Base-by-base conservation (phyloP, 2,113 vertebrate genomes). In the Chlamydotis undulata region DNA sequence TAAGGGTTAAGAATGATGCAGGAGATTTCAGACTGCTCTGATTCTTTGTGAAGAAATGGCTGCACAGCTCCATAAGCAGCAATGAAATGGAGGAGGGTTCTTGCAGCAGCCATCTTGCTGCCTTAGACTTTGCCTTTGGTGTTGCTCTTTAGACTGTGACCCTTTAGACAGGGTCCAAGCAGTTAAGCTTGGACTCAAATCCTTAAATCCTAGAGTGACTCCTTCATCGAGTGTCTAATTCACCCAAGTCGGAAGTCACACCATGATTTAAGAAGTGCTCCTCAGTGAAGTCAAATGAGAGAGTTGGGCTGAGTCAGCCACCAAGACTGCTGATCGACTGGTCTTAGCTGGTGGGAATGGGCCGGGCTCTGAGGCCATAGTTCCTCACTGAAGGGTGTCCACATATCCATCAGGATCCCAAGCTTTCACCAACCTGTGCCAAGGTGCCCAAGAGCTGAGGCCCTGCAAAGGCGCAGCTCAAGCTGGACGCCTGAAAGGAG, bases 41-140 rank as follows among this genome's bases (percentile, higher is more conserved):
- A 61, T 87, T 63, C 39, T 14, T 6, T 0, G 0, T 53, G 53
- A 88, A 76, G 24, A 89, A 74, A 65, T 47, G n/a, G 6, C 68
- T 63, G n/a, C 0, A 0, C 24, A 75, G 56, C 67, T 80, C 35
- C 50, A 19, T 0, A 0, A 75, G 35, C 35, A 75, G 49, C 39
- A 53, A 33, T 31, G 39, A 87, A 79, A 53, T 55, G 57, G 45
- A 83, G 41, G 37, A 53, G 28, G 14, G 1, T 9, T 83, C 80
- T 78, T 73, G 55, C 55, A 93, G 64, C n/a, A 59, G 25, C 10
- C 18, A 18, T n/a, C 49, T 60, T 52, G 29, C 41, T 63, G 56
- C 45, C 33, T 60, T 56, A 56, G 45, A 53, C 33, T 21, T 68
- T 43, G 28, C 6, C 18, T 65, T 64, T 80, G 47, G n/a, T 75